These are phyloP conservation scores for Potamarius usumacintae DNA, from an alignment of 2,113 vertebrate species.

Conservation along the genomic window DNA sequence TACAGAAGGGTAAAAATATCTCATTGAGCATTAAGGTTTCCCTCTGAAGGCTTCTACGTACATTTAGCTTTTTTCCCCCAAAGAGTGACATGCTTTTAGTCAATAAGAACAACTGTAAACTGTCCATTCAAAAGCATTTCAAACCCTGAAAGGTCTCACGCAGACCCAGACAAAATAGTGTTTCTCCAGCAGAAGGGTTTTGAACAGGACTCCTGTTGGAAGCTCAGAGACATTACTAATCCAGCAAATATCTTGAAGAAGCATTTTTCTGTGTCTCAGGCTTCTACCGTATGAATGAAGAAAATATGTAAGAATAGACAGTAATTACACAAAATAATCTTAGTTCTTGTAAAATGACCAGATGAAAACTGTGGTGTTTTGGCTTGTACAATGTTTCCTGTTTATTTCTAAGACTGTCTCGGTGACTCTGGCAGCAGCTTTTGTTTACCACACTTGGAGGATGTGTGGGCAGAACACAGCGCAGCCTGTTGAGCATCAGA, in stretches of 20 bases:
- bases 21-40: neutral
- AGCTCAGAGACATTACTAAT: neutral
- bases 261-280: neutral
- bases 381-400: neutral
- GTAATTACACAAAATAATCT: neutral
- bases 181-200: neutral
- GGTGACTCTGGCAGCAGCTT: neutral
- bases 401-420: neutral
- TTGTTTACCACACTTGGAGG: conserved; percentile 1
- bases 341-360: neutral
- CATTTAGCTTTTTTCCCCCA: too few species aligned
- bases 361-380: neutral
- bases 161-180: neutral
- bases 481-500: neutral
- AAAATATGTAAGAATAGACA: neutral
- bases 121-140: neutral
- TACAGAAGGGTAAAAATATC: too few species aligned
- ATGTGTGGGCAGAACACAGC: neutral
- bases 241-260: neutral
- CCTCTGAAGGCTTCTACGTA: neutral
- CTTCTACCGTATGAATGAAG: neutral
- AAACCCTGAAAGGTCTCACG: neutral
- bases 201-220: neutral
- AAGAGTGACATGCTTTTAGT: too few species aligned
- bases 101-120: too few species aligned